phyloP scores from a whole-genome alignment of 2,797 vertebrate genomes.

The Alouatta caraya region DNA sequence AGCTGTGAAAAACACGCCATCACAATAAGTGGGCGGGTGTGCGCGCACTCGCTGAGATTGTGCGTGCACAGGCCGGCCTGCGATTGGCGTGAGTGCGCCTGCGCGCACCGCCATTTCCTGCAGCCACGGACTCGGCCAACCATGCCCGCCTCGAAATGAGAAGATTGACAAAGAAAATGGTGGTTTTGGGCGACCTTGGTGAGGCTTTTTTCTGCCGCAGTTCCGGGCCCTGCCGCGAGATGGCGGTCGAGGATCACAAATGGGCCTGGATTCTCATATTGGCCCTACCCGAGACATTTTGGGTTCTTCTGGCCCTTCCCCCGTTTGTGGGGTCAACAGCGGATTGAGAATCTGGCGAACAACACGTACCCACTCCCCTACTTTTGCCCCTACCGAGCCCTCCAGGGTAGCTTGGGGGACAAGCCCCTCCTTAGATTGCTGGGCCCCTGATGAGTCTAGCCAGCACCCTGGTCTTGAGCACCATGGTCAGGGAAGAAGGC shows the following conservation, averaged over 20 bases:
- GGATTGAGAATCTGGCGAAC: background rate
- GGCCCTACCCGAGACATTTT: background rate
- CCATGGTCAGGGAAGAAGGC: background rate
- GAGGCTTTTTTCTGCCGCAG: background rate
- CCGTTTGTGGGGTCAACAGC: background rate
- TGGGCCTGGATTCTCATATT: rapidly evolving
- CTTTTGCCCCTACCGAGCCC: rapidly evolving
- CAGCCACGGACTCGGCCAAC: rapidly evolving
- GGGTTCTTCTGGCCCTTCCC: background rate
- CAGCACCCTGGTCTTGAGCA: background rate
- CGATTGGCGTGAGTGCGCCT: background rate
- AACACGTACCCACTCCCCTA: too few species aligned
- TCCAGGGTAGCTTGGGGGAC: background rate
- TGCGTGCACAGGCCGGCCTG: rapidly evolving
- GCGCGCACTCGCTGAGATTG: rapidly evolving
- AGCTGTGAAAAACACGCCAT: background rate
- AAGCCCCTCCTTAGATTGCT: background rate
- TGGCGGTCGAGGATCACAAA: background rate
- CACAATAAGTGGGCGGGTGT: rapidly evolving
- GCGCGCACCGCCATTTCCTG: constrained; percentile 42
- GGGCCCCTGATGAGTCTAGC: background rate
- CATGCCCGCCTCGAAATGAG: background rate
- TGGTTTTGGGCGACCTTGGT: background rate
- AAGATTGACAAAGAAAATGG: background rate
- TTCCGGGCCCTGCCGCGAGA: background rate